Percentiles rank a stretch among this genome's conserved stretches.
Conservation (phyloP, 2,113 vertebrate species). For the Galbula dea region DNA sequence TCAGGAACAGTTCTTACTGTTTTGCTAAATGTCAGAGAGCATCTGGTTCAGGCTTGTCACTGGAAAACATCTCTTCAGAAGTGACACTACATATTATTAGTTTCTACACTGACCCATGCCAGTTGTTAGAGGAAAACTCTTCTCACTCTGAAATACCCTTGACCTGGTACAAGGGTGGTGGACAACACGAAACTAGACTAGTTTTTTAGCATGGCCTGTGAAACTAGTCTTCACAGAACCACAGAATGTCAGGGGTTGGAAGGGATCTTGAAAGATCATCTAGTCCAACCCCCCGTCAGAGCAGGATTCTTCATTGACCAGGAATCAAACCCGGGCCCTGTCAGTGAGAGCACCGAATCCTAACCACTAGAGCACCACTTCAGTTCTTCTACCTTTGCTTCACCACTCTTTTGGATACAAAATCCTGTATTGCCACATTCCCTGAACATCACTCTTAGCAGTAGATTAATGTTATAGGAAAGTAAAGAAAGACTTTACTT, state of each 20-base stretch:
- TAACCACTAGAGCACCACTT: too few species aligned
- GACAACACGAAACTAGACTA: neutral
- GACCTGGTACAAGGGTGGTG: neutral
- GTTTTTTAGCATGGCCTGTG: too few species aligned
- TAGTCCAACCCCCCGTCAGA: too few species aligned
- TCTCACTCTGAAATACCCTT: neutral
- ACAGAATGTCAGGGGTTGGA: too few species aligned
- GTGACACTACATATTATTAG: neutral
- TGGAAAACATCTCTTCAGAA: neutral
- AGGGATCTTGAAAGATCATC: too few species aligned
- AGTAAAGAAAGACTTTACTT: neutral
- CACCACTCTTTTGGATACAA: neutral
- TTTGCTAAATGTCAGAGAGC: neutral
- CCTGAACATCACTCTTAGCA: neutral
- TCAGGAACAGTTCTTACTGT: neutral
- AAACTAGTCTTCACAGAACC: too few species aligned
- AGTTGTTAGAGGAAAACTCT: neutral
- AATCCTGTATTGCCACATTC: neutral
- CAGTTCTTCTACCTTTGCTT: neutral
- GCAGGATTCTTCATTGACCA: too few species aligned
- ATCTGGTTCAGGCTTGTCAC: neutral
- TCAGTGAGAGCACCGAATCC: too few species aligned
- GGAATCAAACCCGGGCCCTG: too few species aligned
- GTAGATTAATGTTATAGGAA: neutral
- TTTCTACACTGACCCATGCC: neutral